Evolutionary conservation across 2,113 vertebrate genomes (phyloP), one percentile per base, ranked within the genome.

Genomic region (Mionectes macconnelli): DNA sequence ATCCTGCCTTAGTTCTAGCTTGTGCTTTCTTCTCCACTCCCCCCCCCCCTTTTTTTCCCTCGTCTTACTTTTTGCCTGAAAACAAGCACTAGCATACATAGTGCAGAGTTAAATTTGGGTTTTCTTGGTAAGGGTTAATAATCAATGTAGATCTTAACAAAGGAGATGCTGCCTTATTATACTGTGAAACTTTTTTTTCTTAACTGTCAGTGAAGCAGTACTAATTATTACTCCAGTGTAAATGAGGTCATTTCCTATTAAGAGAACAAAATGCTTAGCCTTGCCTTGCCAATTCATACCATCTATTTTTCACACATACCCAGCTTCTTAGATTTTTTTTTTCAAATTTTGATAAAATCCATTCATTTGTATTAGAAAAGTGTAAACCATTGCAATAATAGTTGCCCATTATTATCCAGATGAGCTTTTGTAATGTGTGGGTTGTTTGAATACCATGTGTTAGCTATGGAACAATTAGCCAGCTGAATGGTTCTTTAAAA

Each of bases 201-300:
- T 98, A 98, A 98, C 98, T 98, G 98, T 98, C 98, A 98, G 98
- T 97, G 98, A 98, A 98, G 98, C 98, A 98, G 98, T 98, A 98
- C 98, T 98, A 98, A 98, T 98, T 98, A 98, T 98, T 98, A 98
- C 98, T 98, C 98, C 98, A 98, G 98, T 98, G 98, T 98, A 98
- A 98, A 98, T 98, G 98, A 98, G 98, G 98, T 98, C 98, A 98
- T 98, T 98, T 98, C 98, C 98, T 98, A 98, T 98, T 98, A 98
- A 98, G 98, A 98, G 98, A 98, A 98, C 98, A 98, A 98, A 98
- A 98, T 98, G 98, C 98, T 98, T 98, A 98, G 98, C 96, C 97
- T 98, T 97, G 98, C 97, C 98, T 98, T 98, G 98, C 98, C 98
- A 98, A 98, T 98, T 98, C 98, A 98, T 98, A 98, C 98, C 98